A percentile compares a stretch with the other conserved stretches of the same genome.
Evolutionary conservation across 2,888 invertebrate species (phyloP).

Genomic region (Campaea margaritaria): DNA sequence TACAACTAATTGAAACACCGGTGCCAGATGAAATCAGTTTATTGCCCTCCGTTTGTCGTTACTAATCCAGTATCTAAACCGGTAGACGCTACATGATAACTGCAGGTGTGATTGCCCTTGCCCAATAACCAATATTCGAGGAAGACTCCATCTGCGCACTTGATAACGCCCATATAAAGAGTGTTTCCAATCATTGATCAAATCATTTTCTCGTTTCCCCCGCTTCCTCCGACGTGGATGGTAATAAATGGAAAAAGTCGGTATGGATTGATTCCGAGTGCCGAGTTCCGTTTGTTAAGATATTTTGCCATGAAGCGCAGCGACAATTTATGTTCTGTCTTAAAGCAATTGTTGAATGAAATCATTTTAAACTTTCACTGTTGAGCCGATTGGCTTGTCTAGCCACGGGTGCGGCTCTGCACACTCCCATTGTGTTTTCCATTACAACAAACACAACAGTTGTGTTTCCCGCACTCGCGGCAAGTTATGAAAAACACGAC

Average conservation of each 20-base stretch:
- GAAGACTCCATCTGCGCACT: slow-evolving; percentile 34
- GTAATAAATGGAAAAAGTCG: slow-evolving; percentile 61
- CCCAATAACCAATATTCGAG: slow-evolving; percentile 30
- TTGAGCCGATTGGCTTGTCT: too few relatives aligned
- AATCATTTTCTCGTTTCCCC: slow-evolving; percentile 60
- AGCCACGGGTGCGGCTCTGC: too few relatives aligned
- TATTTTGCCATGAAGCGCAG: slow-evolving; percentile 39
- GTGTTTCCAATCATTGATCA: slow-evolving; percentile 56
- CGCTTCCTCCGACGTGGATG: slow-evolving; percentile 50
- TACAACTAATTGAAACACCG: too few relatives aligned
- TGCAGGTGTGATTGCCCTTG: slow-evolving; percentile 28
- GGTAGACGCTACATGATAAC: not conserved
- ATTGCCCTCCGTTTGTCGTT: not conserved
- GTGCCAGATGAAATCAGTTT: too few relatives aligned
- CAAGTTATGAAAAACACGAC: too few relatives aligned
- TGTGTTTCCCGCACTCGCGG: too few relatives aligned
- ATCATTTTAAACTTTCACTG: too few relatives aligned
- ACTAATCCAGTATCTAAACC: slow-evolving; percentile 25
- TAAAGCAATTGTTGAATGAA: slow-evolving; percentile 32
- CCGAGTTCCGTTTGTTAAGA: slow-evolving; percentile 55
- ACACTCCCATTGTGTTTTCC: too few relatives aligned
- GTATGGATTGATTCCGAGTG: slow-evolving; percentile 62
- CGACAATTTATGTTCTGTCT: slow-evolving; percentile 44
- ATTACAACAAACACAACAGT: too few relatives aligned
- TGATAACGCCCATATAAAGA: slow-evolving; percentile 41